Conservation (phyloP, 2,888 invertebrate genomes). For the Heliconius aoede region DNA sequence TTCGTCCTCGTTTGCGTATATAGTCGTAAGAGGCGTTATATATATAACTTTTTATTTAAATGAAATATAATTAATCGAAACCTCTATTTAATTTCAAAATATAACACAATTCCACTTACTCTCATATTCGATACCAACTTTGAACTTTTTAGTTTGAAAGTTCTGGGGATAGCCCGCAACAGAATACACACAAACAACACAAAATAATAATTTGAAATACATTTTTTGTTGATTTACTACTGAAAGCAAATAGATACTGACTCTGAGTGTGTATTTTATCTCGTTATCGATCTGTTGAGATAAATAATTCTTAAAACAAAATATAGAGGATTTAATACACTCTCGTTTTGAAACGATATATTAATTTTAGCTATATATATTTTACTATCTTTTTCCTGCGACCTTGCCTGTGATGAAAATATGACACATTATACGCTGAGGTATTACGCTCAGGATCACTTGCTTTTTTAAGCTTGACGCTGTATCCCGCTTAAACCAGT, state of each 20-base stretch:
- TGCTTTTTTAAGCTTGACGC: background rate
- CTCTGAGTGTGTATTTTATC: constrained; percentile 40
- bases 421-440: too few species aligned
- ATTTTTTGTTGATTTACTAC: constrained; percentile 34
- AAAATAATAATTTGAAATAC: constrained; percentile 45
- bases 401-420: too few species aligned
- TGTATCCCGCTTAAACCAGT: too few species aligned
- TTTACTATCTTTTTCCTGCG: too few species aligned
- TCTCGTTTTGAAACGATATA: background rate
- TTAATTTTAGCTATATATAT: background rate
- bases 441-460: too few species aligned
- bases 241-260: constrained; percentile 38
- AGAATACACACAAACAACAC: constrained; percentile 53
- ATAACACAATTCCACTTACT: constrained; percentile 57
- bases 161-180: constrained; percentile 52
- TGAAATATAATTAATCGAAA: background rate
- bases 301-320: constrained; percentile 23
- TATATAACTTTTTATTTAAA: background rate
- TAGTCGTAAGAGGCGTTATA: too few species aligned
- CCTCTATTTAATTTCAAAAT: background rate
- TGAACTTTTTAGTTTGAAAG: constrained; percentile 65
- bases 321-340: background rate
- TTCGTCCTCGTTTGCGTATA: too few species aligned
- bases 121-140: constrained; percentile 76
- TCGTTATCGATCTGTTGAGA: constrained; percentile 38